Evolutionary conservation across 2,113 vertebrate genomes (phyloP), one percentile per base, ranked within the genome.

Genomic region (Tetrao urogallus): DNA sequence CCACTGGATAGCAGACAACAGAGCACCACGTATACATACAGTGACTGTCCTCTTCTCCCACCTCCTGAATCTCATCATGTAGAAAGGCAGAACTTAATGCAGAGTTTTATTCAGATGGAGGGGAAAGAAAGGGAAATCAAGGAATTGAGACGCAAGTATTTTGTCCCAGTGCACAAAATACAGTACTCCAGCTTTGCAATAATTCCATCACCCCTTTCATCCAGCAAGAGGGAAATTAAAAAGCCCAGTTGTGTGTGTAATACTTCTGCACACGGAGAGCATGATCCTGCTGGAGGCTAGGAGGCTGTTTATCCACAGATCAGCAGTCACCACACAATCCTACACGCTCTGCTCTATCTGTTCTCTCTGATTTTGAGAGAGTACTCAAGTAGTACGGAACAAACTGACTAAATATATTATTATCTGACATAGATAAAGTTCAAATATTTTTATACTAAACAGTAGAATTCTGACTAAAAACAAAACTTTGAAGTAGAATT

Each of bases 211-310:
- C n/a, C 56, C 47, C 34, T 82, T 32, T 58, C 90, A 77, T 90
- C 75, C 72, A 81, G 83, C 64, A 2, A 83, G 82, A 83, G 79
- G 81, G 56, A 15, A 71, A 86, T 14, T 86, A 81, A 73, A 93
- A 97, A 95, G 96, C 93, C 96, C 93, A 96, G 85, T 94, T 95
- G 91, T 88, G 89, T 93, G 92, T 96, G 91, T 94, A 95, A 96
- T 94, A 88, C 90, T 88, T 90, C 93, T 93, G 88, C 95, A 94
- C 76, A 61, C 82, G 69, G 88, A 93, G 82, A 95, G 90, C 91
- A 94, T 66, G 85, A 95, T 93, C 91, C 94, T 84, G 91, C 96
- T 92, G 80, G 85, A 95, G 94, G 95, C 91, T 86, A 95, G 63
- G 83, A 86, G 54, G 19, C 88, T 93, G 73, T 69, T 97, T 92